Base-by-base conservation (phyloP, 53 echinoderm and acorn worm species). In the Temnopleurus reevesii region DNA sequence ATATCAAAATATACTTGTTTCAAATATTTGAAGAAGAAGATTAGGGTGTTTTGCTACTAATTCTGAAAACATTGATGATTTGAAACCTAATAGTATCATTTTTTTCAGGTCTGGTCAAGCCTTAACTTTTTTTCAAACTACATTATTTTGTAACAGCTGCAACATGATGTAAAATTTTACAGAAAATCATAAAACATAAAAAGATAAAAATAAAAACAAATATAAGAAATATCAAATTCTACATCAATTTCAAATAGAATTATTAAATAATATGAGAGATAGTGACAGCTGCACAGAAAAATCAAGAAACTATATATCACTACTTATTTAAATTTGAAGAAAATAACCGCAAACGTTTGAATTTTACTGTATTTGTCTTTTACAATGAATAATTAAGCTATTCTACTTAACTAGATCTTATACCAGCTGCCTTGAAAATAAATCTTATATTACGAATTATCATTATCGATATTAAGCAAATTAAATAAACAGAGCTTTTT, bases 351-450 rank as follows among this genome's bases (percentile, higher is more conserved):
- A 58, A 26, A 58, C 4, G 8, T n/a, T 33, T 10, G 10, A 31
- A 12, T 63, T 31, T 18, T 4, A 31, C 2, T 63, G 17, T 12
- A 33, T 15, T 63, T 13, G 63, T 31, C 3, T 6, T 15, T 34
- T 63, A 33, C 31, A 30, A 34, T 34, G 12, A 12, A 30, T 7
- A 30, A 29, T 33, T 63, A 31, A 61, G 7, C 66, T 38, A 38
- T 38, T 38, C 66, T 36, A 5, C 35, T n/a, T 8, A 71, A n/a
- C 12, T 21, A 23, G n/a, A n/a, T n/a, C n/a, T n/a, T 36, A 38
- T 21, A 71, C 71, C 71, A 71, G 71, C 71, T 71, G 71, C 71
- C 41, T 71, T 71, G 38, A 38, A 71, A 38, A 19, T 19, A 71
- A 23, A 66, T 66, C 3, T 25, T 4, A 24, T 26, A 5, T 58